Conservation (phyloP, 2,888 invertebrate species). For the Euzophera pinguis region DNA sequence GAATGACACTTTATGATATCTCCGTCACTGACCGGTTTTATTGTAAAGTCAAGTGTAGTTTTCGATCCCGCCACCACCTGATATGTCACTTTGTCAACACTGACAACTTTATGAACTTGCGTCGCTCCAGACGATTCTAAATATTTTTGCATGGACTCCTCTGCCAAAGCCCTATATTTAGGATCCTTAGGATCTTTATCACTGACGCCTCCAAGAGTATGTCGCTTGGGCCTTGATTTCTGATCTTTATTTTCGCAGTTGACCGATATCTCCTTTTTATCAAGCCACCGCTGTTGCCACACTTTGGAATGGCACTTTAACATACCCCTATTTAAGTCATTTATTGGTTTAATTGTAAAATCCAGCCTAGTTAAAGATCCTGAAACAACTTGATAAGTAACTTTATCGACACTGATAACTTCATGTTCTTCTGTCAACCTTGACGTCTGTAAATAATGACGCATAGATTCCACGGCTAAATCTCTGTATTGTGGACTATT, state of each 20-base stretch:
- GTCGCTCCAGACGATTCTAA: slow-evolving; percentile 26
- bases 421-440: slow-evolving; percentile 17
- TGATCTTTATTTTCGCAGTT: slow-evolving; percentile 21
- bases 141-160: slow-evolving; percentile 32
- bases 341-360: slow-evolving; percentile 23
- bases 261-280: slow-evolving; percentile 20
- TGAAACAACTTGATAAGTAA: slow-evolving; percentile 58
- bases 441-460: slow-evolving; percentile 30
- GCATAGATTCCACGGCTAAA: slow-evolving; percentile 37
- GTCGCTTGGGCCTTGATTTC: slow-evolving; percentile 10
- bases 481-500: slow-evolving; percentile 27
- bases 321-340: slow-evolving; percentile 10
- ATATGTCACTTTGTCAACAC: slow-evolving; percentile 41
- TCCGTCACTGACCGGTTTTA: slow-evolving; percentile 14
- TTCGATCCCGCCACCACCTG: slow-evolving; percentile 58
- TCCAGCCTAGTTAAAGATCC: slow-evolving; percentile 27
- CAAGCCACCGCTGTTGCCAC: slow-evolving; percentile 28
- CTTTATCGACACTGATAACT: slow-evolving; percentile 43
- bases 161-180: slow-evolving; percentile 23
- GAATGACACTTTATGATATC: slow-evolving; percentile 27
- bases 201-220: slow-evolving; percentile 14
- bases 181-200: slow-evolving; percentile 21
- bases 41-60: slow-evolving; percentile 28
- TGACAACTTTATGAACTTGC: slow-evolving; percentile 27
- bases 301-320: slow-evolving; percentile 28